Evolutionary conservation across 2,113 vertebrate genomes (phyloP), one percentile per base, ranked within the genome.

Genomic region (Parus major): DNA sequence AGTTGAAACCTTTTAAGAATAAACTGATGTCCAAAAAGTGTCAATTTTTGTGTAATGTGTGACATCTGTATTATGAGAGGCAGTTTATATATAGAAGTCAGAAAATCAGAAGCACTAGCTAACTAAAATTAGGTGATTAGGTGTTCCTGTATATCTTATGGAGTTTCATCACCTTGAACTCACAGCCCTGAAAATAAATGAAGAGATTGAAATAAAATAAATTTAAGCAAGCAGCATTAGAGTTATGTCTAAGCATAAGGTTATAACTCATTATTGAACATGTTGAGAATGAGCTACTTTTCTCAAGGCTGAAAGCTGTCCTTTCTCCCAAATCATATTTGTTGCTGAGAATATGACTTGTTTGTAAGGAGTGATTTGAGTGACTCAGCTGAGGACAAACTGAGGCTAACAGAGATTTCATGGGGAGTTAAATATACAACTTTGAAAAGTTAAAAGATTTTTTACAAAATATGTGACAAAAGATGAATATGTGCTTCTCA

Each of bases 21-120:
- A 12, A 86, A 36, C 3, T 42, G 10, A 22, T 84, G 39, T 82
- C 41, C 29, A 46, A 29, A 20, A 63, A 60, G 33, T 56, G 33
- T 2, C 9, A 1, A 5, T 15, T 80, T 71, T 36, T 65, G 4
- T 68, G 20, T 69, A 7, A 36, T 24, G 1, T 13, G 5, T 2
- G 0, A 36, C 4, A 1, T 64, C 13, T n/a, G 27, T 68, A 25
- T 56, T 4, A 7, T 52, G n/a, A 61, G 65, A 46, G 28, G 12
- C 14, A 41, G 15, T 27, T 76, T 18, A 66, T 79, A 35, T 59
- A 12, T 7, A 39, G 15, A 75, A 49, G 31, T 28, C 35, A 66
- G 46, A 65, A 61, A 42, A 88, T 21, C 17, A 44, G 31, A 75
- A 75, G 50, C 42, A 17, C 15, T 65, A 28, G 13, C 33, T 82